Conservation (phyloP, 2,113 vertebrate species). For the Irena cyanogastra region DNA sequence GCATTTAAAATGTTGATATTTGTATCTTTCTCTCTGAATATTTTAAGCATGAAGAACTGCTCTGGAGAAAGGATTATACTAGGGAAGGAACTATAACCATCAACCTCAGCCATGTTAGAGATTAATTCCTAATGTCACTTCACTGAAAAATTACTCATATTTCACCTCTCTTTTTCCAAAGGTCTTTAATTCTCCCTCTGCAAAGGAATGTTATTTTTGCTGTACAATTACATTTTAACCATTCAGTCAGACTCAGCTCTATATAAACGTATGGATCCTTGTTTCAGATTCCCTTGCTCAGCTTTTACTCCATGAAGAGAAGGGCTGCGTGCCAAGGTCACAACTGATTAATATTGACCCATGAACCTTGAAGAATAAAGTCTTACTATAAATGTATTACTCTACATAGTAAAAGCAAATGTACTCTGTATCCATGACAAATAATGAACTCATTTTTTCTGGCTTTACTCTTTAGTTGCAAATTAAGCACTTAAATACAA, state of each 20-base stretch:
- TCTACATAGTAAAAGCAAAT: not conserved
- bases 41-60: not conserved
- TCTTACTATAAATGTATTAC: constrained; percentile 32
- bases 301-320: constrained; percentile 12
- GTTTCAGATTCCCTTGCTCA: constrained; percentile 39
- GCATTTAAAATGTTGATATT: not conserved
- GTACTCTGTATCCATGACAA: not conserved
- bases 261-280: not conserved
- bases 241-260: not conserved
- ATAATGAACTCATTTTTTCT: constrained; percentile 35
- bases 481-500: constrained; percentile 3
- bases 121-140: not conserved
- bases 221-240: constrained; percentile 7
- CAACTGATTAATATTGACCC: constrained; percentile 54
- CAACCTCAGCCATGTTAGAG: not conserved
- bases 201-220: constrained; percentile 35
- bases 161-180: constrained; percentile 4
- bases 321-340: constrained; percentile 51
- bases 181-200: not conserved
- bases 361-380: constrained; percentile 16
- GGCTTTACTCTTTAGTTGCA: not conserved
- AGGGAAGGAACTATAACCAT: not conserved
- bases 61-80: not conserved
- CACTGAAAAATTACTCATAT: not conserved
- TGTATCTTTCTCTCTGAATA: not conserved